phyloP scores from a whole-genome alignment of 1,140 invertebrate genomes.

The Drosophila punjabiensis region DNA sequence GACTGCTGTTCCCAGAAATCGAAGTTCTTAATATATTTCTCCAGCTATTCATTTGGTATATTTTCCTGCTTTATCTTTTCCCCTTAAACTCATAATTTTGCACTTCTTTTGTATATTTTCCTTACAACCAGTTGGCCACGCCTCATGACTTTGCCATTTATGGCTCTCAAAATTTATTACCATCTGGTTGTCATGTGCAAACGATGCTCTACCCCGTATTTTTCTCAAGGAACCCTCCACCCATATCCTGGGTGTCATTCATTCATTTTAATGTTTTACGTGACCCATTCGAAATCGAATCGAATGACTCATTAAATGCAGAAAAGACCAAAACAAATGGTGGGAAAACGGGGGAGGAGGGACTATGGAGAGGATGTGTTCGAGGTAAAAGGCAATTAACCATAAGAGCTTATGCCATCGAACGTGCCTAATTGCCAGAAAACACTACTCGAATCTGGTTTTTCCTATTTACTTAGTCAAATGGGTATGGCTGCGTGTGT shows the following conservation, averaged over 20 bases:
- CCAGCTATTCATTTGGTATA: background rate
- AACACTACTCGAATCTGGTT: constrained; percentile 32
- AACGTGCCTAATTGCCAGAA: constrained; percentile 72
- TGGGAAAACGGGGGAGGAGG: background rate
- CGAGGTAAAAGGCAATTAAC: constrained; percentile 62
- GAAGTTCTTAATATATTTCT: background rate
- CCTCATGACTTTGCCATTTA: constrained; percentile 30
- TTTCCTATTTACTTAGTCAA: constrained; percentile 57
- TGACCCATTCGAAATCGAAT: constrained; percentile 70
- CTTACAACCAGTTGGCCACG: constrained; percentile 9
- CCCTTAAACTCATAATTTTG: background rate
- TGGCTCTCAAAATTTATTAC: constrained; percentile 45
- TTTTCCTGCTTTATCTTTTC: background rate
- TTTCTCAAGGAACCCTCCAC: background rate
- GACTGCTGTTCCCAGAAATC: background rate
- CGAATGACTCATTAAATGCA: constrained; percentile 69
- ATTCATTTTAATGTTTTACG: constrained; percentile 78
- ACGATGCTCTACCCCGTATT: constrained; percentile 16
- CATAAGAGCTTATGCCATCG: constrained; percentile 58
- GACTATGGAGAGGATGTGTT: constrained; percentile 8
- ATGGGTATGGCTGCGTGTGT: constrained; percentile 40
- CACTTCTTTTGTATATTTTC: background rate
- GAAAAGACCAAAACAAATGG: constrained; percentile 29
- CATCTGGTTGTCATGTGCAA: constrained; percentile 59
- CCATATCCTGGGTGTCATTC: constrained; percentile 8